A percentile compares a stretch with the other conserved stretches of the same genome.
These are phyloP conservation scores for Carollia perspicillata DNA, from an alignment of 2,113 vertebrate genomes.

Conservation along the genomic window DNA sequence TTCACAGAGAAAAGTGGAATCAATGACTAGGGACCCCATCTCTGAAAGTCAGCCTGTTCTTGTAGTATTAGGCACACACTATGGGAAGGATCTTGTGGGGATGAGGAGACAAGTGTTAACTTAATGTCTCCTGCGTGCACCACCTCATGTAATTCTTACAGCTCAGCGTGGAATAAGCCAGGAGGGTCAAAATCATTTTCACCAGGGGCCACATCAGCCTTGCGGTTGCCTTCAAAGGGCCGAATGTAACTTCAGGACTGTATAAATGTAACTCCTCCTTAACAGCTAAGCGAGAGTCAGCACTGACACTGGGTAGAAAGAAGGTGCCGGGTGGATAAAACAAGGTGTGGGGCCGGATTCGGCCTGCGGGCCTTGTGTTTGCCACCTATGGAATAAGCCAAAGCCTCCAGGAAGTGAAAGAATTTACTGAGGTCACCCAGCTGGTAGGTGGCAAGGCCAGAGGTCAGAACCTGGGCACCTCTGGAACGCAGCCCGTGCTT, in stretches of 20 bases:
- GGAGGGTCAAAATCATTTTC: no score
- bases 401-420: not conserved
- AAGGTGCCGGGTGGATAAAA: no score
- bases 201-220: no score
- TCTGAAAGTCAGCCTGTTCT: slow-evolving; percentile 9
- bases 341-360: no score
- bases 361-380: no score
- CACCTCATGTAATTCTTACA: not conserved
- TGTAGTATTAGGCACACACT: not conserved
- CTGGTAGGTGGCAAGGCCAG: not conserved
- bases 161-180: not conserved
- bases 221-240: no score
- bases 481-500: not conserved
- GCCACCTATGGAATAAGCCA: not conserved
- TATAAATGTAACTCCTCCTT: no score
- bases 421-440: not conserved
- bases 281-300: no score
- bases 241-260: no score
- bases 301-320: no score
- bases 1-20: slow-evolving; percentile 28
- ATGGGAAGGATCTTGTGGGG: not conserved
- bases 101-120: not conserved
- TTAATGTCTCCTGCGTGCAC: not conserved
- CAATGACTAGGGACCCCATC: not conserved
- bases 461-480: not conserved